Conservation (phyloP, 2,888 invertebrate genomes). For the Xanthia icteritia region DNA sequence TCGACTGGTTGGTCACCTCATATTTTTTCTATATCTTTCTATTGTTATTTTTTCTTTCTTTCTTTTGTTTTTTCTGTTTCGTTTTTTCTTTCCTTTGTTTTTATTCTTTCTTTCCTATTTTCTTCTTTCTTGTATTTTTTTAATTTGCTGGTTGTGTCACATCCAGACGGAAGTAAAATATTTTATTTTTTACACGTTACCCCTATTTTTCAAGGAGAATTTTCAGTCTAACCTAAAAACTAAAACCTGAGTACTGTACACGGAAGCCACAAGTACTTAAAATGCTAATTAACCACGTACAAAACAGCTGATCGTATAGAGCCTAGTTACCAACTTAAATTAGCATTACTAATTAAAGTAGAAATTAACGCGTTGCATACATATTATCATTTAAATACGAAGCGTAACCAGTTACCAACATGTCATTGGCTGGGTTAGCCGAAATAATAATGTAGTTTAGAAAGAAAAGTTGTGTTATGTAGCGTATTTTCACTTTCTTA, state of each 20-base stretch:
- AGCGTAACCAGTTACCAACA: neutral
- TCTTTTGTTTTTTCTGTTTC: neutral
- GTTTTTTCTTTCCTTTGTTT: neutral
- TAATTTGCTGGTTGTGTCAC: neutral
- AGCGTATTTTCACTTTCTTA: conserved; percentile 40
- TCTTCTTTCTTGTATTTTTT: neutral
- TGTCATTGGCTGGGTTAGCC: neutral
- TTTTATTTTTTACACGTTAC: neutral
- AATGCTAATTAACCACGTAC: conserved; percentile 20
- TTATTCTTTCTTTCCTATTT: neutral
- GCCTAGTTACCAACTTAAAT: conserved; percentile 35
- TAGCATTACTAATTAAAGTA: conserved; percentile 51
- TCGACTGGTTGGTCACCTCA: too few species aligned
- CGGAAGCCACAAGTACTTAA: neutral
- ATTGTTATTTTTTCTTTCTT: too few species aligned
- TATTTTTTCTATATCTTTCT: neutral
- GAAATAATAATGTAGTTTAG: neutral
- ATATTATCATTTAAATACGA: neutral
- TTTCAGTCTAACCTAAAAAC: neutral
- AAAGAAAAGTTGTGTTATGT: conserved; percentile 11
- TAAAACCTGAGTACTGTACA: neutral
- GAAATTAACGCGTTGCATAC: conserved; percentile 38
- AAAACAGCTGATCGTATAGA: conserved; percentile 16
- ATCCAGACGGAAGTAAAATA: too few species aligned
- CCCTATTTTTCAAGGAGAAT: neutral